Percentiles rank a stretch among this genome's conserved stretches.
These are phyloP conservation scores for Marmota monax DNA, from an alignment of 2,113 vertebrate genomes.

Conservation along the genomic window DNA sequence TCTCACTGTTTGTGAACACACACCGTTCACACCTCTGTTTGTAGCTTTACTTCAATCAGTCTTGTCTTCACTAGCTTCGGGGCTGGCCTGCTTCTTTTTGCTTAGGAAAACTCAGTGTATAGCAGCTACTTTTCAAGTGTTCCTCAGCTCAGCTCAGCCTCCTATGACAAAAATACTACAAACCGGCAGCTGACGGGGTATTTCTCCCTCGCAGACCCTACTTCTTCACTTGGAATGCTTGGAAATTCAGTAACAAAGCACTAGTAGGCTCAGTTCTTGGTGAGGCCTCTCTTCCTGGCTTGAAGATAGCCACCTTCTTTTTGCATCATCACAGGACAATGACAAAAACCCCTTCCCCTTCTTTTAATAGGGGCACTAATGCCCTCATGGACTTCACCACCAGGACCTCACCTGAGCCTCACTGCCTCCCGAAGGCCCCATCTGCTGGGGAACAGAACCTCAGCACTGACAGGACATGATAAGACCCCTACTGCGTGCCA, in stretches of 20 bases:
- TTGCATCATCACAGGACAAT: rapidly evolving
- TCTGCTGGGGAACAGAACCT: neutral
- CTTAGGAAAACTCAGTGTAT: neutral
- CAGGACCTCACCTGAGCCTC: neutral
- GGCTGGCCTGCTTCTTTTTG: neutral
- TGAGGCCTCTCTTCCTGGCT: neutral
- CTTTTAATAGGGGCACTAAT: neutral
- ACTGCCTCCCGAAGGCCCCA: neutral
- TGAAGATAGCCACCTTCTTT: neutral
- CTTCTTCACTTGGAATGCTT: neutral
- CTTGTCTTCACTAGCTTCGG: neutral
- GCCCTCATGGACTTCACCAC: neutral
- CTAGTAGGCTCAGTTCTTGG: neutral
- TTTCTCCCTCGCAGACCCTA: neutral
- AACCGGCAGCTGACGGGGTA: neutral
- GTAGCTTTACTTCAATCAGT: neutral
- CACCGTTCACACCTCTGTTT: neutral
- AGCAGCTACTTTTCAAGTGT: neutral
- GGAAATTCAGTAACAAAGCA: neutral
- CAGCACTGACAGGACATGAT: neutral
- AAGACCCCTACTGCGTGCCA: neutral
- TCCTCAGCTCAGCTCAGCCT: neutral
- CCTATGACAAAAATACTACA: neutral
- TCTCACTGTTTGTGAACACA: neutral
- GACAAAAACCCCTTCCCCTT: neutral